phyloP scores from a whole-genome alignment of 2,888 invertebrate genomes.

The Bombylius major region DNA sequence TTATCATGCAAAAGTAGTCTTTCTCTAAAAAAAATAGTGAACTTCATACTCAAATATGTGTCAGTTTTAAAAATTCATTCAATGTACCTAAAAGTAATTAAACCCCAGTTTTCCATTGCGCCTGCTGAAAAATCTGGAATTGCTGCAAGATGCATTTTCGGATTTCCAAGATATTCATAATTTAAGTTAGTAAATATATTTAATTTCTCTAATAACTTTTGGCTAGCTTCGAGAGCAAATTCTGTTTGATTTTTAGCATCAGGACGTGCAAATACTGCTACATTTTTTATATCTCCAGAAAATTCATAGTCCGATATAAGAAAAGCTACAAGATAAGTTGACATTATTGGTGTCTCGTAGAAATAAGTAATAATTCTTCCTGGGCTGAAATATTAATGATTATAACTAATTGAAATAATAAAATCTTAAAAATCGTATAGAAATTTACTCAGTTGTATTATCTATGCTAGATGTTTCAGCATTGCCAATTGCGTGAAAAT shows the following conservation, averaged over 20 bases:
- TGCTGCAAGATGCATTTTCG: conserved; percentile 74
- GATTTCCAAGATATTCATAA: conserved; percentile 42
- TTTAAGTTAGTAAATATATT: conserved; percentile 45
- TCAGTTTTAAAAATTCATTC: too few relatives aligned
- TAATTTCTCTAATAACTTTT: conserved; percentile 39
- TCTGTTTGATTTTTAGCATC: conserved; percentile 52
- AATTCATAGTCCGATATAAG: conserved; percentile 48
- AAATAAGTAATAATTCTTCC: conserved; percentile 16
- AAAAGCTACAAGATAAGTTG: conserved; percentile 70
- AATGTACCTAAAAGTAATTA: conserved; percentile 60
- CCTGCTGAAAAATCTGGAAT: conserved; percentile 72
- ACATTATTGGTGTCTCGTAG: conserved; percentile 48
- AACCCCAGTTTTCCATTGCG: conserved; percentile 90
- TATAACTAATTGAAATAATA: background rate
- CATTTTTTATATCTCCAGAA: conserved; percentile 12
- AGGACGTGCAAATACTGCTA: conserved; percentile 52
- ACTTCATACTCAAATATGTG: too few relatives aligned
- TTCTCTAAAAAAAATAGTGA: background rate
- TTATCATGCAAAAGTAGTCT: background rate
- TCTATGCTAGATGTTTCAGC: background rate
- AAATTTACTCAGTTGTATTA: background rate
- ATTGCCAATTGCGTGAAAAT: conserved; percentile 19
- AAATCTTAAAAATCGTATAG: too few relatives aligned
- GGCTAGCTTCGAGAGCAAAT: conserved; percentile 52
- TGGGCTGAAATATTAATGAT: conserved; percentile 31